Conservation (phyloP, 2,888 invertebrate species). For the Drosophila macrothrix region DNA sequence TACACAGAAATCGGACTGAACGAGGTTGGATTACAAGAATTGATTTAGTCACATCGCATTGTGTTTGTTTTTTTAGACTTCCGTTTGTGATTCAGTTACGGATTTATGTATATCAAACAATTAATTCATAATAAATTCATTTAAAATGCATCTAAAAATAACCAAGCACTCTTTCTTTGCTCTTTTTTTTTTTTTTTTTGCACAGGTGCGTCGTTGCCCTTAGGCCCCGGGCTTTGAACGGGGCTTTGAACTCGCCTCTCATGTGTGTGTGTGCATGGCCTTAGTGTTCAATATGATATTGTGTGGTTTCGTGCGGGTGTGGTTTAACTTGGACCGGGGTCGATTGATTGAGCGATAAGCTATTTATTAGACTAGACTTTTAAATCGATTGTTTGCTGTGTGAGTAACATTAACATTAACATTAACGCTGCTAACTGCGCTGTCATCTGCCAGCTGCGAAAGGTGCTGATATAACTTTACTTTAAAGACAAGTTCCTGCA, state of each 20-base stretch:
- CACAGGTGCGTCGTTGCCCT: constrained; percentile 51
- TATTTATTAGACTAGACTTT: constrained; percentile 2
- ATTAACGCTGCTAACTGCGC: not conserved
- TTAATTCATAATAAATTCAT: constrained; percentile 72
- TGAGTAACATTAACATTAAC: not conserved
- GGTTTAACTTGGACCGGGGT: constrained; percentile 36
- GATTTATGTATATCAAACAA: constrained; percentile 52
- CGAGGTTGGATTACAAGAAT: constrained; percentile 63
- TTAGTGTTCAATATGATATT: constrained; percentile 57
- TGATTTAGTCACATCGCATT: constrained; percentile 53
- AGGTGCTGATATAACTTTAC: not conserved
- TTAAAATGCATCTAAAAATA: constrained; percentile 70
- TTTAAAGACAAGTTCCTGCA: not conserved
- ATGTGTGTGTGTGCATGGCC: constrained; percentile 44
- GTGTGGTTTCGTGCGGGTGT: constrained; percentile 40
- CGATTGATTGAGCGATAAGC: constrained; percentile 50
- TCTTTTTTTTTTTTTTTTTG: constrained; percentile 21
- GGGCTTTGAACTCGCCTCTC: constrained; percentile 67
- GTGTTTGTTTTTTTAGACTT: constrained; percentile 33
- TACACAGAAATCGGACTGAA: constrained; percentile 9
- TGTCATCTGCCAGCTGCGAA: constrained; percentile 8
- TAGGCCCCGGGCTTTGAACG: constrained; percentile 32
- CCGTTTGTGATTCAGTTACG: constrained; percentile 64
- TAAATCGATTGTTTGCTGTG: constrained; percentile 20
- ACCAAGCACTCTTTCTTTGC: constrained; percentile 39